Conservation (phyloP, 2,113 vertebrate genomes). For the Pygoscelis adeliae region DNA sequence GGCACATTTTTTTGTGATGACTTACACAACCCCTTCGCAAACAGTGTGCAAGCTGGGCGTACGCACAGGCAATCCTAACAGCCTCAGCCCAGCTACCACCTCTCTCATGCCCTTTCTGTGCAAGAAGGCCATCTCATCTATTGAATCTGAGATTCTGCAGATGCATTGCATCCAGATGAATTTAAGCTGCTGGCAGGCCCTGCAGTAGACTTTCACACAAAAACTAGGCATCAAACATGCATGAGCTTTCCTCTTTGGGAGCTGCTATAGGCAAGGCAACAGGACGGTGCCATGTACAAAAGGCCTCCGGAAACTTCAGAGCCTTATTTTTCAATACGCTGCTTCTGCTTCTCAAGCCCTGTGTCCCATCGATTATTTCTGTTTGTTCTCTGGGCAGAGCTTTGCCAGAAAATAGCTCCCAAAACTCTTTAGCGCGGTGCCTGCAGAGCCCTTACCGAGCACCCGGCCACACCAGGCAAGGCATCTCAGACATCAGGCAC, state of each 20-base stretch:
- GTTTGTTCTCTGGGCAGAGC: not conserved
- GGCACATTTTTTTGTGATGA: not conserved
- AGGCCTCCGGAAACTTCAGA: not conserved
- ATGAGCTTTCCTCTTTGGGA: not conserved
- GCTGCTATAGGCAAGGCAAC: not conserved
- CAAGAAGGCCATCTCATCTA: not conserved
- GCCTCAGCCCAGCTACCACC: not conserved
- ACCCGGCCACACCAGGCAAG: not conserved
- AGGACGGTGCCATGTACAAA: not conserved
- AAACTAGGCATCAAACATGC: not conserved
- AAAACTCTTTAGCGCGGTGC: accelerated
- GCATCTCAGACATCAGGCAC: not conserved
- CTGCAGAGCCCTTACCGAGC: not conserved
- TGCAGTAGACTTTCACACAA: accelerated
- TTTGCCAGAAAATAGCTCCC: not conserved
- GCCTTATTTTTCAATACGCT: not conserved
- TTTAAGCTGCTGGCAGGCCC: not conserved
- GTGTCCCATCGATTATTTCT: not conserved
- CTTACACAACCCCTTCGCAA: not conserved
- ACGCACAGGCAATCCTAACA: accelerated
- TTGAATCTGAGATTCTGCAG: accelerated
- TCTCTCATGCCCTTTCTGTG: accelerated
- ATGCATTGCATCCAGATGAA: accelerated
- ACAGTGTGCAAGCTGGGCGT: not conserved
- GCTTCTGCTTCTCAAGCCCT: not conserved